Percentiles rank a stretch among this genome's conserved stretches.
These are phyloP conservation scores for Thymelicus sylvestris DNA, from an alignment of 2,888 invertebrate species.

Conservation along the genomic window DNA sequence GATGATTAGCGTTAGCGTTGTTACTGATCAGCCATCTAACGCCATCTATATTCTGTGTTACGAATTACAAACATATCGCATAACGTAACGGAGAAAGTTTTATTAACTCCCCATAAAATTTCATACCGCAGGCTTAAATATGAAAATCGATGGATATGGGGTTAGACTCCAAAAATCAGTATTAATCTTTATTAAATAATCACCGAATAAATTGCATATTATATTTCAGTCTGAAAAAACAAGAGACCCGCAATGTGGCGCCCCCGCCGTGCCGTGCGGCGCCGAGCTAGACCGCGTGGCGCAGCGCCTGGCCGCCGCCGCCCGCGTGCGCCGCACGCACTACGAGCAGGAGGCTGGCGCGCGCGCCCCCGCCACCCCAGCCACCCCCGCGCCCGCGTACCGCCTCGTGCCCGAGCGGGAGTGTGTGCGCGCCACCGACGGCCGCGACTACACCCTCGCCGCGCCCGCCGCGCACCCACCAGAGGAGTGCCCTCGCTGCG, in stretches of 20 bases:
- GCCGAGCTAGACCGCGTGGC: conserved; percentile 37
- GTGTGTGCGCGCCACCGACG: conserved; percentile 55
- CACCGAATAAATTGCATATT: too few relatives aligned
- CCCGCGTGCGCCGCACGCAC: conserved; percentile 40
- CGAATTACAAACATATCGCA: too few relatives aligned
- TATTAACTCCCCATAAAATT: too few relatives aligned
- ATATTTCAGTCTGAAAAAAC: conserved; percentile 5
- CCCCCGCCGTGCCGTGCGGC: conserved; percentile 26
- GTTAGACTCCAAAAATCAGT: too few relatives aligned
- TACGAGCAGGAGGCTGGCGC: conserved; percentile 47
- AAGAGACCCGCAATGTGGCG: conserved; percentile 6
- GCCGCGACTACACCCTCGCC: conserved; percentile 47
- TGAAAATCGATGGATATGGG: too few relatives aligned
- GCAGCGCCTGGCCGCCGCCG: conserved; percentile 34
- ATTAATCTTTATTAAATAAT: too few relatives aligned
- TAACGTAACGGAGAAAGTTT: too few relatives aligned
- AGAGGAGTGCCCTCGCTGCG: conserved; percentile 23
- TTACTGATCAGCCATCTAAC: too few relatives aligned
- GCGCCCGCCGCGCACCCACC: conserved; percentile 27
- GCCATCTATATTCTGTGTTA: too few relatives aligned
- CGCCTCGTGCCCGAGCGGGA: conserved; percentile 47
- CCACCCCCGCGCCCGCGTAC: conserved; percentile 28
- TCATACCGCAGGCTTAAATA: too few relatives aligned
- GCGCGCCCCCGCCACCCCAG: conserved; percentile 45
- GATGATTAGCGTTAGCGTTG: too few relatives aligned